Conservation (phyloP, 1,140 invertebrate species). For the Apis cerana region DNA sequence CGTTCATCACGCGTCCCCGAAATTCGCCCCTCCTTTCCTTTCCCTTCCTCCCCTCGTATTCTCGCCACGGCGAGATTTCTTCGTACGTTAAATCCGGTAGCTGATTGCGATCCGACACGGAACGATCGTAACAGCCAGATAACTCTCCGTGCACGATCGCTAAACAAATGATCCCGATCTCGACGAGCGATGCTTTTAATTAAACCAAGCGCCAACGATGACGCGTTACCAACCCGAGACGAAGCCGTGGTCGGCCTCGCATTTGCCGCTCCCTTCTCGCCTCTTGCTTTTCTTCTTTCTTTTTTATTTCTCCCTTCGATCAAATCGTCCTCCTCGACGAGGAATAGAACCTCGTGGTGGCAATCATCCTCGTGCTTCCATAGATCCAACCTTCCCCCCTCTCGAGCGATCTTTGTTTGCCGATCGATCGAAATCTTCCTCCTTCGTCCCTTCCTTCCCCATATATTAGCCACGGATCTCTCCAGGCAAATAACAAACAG, state of each 20-base stretch:
- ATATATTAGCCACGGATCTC: background rate
- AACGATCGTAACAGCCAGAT: constrained; percentile 70
- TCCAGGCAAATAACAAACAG: background rate
- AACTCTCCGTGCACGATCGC: constrained; percentile 69
- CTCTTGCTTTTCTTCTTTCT: constrained; percentile 22
- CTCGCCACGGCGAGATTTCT: constrained; percentile 52
- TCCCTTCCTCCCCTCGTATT: constrained; percentile 2
- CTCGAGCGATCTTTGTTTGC: background rate
- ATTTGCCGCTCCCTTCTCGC: constrained; percentile 4
- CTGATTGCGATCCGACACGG: constrained; percentile 74
- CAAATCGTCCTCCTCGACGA: background rate
- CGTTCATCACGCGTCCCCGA: background rate
- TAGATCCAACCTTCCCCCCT: background rate
- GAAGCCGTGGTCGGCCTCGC: background rate
- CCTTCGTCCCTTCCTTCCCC: background rate
- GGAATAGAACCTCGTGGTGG: background rate
- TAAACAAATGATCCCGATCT: constrained; percentile 72
- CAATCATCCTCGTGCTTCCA: background rate
- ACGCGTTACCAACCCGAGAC: constrained; percentile 37
- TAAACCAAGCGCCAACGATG: constrained; percentile 56
- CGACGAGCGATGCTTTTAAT: constrained; percentile 70
- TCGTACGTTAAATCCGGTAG: constrained; percentile 70
- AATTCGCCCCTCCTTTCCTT: background rate
- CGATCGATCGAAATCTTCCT: background rate
- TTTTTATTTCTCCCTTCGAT: background rate